Conservation (phyloP, 2,888 invertebrate genomes). For the Nudaria mundana region DNA sequence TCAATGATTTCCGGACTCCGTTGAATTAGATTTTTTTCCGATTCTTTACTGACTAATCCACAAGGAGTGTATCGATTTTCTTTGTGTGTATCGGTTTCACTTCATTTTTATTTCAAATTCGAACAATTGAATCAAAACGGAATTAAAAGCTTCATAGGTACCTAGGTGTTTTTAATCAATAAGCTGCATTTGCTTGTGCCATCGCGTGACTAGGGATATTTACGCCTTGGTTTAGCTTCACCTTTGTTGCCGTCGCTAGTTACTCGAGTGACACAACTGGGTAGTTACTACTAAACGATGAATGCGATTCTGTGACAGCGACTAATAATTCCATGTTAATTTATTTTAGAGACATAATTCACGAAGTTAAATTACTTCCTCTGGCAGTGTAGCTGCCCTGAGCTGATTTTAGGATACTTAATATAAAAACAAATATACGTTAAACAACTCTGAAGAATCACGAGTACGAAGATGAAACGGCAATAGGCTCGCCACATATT, state of each 20-base stretch:
- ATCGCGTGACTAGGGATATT: conserved; percentile 61
- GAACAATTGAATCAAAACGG: too few species aligned
- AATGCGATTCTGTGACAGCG: conserved; percentile 6
- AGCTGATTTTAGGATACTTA: too few species aligned
- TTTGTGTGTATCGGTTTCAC: too few species aligned
- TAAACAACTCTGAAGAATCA: too few species aligned
- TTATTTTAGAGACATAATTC: conserved; percentile 7
- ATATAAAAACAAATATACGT: too few species aligned
- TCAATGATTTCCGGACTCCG: background rate
- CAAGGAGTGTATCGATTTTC: too few species aligned
- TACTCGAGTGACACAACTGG: conserved; percentile 32
- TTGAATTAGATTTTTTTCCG: too few species aligned
- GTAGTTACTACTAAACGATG: conserved; percentile 20
- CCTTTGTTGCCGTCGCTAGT: conserved; percentile 27
- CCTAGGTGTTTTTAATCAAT: conserved; percentile 59
- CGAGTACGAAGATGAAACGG: too few species aligned
- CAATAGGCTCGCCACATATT: too few species aligned
- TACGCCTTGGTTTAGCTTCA: conserved; percentile 26
- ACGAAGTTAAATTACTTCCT: background rate
- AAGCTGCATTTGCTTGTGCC: conserved; percentile 31
- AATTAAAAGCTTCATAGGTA: conserved; percentile 31
- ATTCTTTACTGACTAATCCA: too few species aligned
- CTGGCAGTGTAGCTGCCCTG: background rate
- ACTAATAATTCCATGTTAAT: conserved; percentile 19
- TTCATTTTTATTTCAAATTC: too few species aligned